These are phyloP conservation scores for Gerris buenoi DNA, from an alignment of 1,140 invertebrate species.

Conservation along the genomic window DNA sequence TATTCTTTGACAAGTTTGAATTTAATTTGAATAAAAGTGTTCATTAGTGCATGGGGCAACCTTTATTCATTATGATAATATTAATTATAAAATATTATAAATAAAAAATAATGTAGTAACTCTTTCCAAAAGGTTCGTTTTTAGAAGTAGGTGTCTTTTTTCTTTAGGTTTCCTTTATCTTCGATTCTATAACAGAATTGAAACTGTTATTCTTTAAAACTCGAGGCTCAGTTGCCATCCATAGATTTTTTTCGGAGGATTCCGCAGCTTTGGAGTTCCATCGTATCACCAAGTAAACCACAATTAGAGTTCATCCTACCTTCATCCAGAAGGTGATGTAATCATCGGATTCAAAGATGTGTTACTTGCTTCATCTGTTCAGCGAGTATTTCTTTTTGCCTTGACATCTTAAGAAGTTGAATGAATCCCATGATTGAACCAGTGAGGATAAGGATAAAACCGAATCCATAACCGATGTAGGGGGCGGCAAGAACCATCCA, in stretches of 20 bases:
- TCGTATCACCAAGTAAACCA: too few relatives aligned
- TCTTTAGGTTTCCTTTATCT: background rate
- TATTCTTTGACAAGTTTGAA: too few relatives aligned
- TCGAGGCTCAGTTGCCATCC: background rate
- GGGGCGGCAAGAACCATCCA: conserved; percentile 27
- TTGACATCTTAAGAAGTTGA: background rate
- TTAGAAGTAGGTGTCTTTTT: too few relatives aligned
- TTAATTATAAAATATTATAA: too few relatives aligned
- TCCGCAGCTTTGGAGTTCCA: background rate
- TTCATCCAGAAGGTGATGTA: too few relatives aligned
- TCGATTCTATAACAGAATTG: background rate
- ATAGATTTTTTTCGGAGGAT: background rate
- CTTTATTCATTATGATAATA: too few relatives aligned
- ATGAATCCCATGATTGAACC: background rate
- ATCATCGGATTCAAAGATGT: background rate
- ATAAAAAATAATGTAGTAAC: too few relatives aligned
- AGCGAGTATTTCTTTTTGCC: background rate
- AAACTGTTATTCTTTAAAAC: background rate
- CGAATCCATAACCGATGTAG: background rate
- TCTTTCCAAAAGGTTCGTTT: too few relatives aligned
- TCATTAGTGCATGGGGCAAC: too few relatives aligned
- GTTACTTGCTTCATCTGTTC: background rate
- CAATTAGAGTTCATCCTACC: too few relatives aligned
- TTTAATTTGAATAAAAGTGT: too few relatives aligned
- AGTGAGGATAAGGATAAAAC: background rate